phyloP scores from a whole-genome alignment of 2,797 vertebrate genomes.

The Echiichthys vipera region DNA sequence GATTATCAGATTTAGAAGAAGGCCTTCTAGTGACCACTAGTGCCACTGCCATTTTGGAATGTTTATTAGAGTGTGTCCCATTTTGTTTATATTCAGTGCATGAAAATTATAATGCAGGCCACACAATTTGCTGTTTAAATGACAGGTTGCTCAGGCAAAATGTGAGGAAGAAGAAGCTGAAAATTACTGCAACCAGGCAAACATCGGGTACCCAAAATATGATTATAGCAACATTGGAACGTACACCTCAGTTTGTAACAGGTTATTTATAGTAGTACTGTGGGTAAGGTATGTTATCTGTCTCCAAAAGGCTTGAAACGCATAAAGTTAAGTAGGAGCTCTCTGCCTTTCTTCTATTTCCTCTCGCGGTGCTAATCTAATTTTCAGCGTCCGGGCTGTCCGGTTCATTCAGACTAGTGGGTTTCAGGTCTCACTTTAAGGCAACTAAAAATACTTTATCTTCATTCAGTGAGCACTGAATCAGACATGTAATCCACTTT shows the following conservation, averaged over 20 bases:
- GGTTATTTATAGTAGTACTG: too few species aligned
- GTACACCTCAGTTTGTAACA: not conserved
- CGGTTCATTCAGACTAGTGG: conserved; percentile 62
- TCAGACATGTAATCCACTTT: conserved; percentile 68
- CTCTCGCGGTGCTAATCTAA: conserved; percentile 73
- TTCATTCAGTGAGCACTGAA: conserved; percentile 47
- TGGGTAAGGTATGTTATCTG: conserved; percentile 32
- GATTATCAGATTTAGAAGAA: not conserved
- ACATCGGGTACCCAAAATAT: too few species aligned
- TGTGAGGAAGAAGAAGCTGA: too few species aligned
- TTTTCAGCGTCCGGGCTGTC: conserved; percentile 66
- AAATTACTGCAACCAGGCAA: too few species aligned
- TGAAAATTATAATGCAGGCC: too few species aligned
- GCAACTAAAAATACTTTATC: conserved; percentile 76
- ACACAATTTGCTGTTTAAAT: too few species aligned
- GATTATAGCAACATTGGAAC: not conserved
- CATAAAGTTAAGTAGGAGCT: conserved; percentile 23
- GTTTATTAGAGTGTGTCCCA: not conserved
- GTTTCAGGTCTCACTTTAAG: conserved; percentile 75
- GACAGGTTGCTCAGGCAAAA: too few species aligned
- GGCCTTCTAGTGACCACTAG: not conserved
- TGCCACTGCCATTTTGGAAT: not conserved
- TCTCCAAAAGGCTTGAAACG: conserved; percentile 16
- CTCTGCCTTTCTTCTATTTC: conserved; percentile 57
- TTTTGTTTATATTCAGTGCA: not conserved